phyloP scores from a whole-genome alignment of 92 coral and sea anemone species.

The Epizoanthus rinbou region DNA sequence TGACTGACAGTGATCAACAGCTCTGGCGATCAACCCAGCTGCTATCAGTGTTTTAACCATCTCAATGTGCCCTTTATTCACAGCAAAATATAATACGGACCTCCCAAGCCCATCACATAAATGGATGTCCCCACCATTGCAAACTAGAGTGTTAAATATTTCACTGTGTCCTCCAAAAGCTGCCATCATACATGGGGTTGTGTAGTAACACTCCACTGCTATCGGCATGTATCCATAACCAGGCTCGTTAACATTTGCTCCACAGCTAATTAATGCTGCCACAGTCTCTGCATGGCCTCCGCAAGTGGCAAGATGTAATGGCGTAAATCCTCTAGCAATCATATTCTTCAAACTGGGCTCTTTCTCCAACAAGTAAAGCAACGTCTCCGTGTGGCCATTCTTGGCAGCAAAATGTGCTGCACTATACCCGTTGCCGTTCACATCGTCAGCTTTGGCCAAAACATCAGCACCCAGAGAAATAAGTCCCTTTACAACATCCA shows the following conservation, averaged over 20 bases:
- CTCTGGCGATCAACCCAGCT: constrained; percentile 4
- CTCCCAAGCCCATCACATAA: constrained; percentile 28
- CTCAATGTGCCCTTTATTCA: constrained; percentile 25
- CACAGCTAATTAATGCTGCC: constrained; percentile 10
- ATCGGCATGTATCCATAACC: constrained; percentile 35
- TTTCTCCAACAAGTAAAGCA: constrained; percentile 31
- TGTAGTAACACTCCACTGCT: constrained; percentile 29
- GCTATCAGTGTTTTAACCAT: background rate
- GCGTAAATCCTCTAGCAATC: constrained; percentile 25
- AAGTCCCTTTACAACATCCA: constrained; percentile 20
- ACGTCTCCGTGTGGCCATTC: constrained; percentile 16
- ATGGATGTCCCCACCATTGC: constrained; percentile 30
- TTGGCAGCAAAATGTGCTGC: constrained; percentile 37
- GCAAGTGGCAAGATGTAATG: constrained; percentile 34
- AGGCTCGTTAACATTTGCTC: constrained; percentile 35
- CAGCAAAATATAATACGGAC: constrained; percentile 17
- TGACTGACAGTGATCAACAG: background rate
- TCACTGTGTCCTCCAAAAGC: constrained; percentile 28
- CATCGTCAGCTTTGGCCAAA: background rate
- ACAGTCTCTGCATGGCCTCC: constrained; percentile 37
- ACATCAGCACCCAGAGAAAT: constrained; percentile 8
- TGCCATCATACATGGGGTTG: constrained; percentile 48
- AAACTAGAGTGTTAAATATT: background rate
- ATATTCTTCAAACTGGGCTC: constrained; percentile 30
- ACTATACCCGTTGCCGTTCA: constrained; percentile 5